Percentiles rank a stretch among this genome's conserved stretches.
phyloP scores from a whole-genome alignment of 2,888 invertebrate species.

The Neoascia interrupta region DNA sequence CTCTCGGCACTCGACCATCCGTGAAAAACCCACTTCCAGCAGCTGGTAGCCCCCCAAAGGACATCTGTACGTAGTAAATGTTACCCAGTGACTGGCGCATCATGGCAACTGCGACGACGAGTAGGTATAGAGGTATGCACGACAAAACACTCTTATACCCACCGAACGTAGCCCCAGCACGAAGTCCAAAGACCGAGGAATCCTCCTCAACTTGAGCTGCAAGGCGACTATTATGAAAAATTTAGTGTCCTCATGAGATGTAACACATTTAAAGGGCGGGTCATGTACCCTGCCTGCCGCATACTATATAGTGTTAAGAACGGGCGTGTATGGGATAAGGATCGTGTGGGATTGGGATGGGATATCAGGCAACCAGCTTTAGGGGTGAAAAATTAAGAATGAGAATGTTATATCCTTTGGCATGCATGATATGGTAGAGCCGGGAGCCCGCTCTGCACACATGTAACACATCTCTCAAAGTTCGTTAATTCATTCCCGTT shows the following conservation, averaged over 20 bases:
- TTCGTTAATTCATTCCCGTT: constrained; percentile 65
- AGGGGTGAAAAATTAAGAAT: too few species aligned
- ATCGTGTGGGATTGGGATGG: too few species aligned
- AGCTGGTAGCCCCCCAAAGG: constrained; percentile 18
- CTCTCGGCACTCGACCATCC: constrained; percentile 61
- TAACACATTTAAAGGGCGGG: constrained; percentile 62
- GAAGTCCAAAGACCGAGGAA: constrained; percentile 52
- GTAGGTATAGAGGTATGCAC: too few species aligned
- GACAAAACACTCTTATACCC: too few species aligned
- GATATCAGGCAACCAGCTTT: too few species aligned
- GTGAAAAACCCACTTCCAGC: constrained; percentile 40
- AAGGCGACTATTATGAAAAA: constrained; percentile 67
- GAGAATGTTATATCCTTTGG: constrained; percentile 44
- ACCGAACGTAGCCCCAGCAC: constrained; percentile 38
- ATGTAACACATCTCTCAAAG: too few species aligned
- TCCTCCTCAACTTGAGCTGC: constrained; percentile 60
- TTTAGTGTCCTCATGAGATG: constrained; percentile 64
- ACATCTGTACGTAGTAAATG: constrained; percentile 14
- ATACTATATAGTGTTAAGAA: constrained; percentile 13
- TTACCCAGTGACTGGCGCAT: constrained; percentile 32
- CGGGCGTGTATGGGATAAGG: neutral
- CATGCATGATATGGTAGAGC: too few species aligned
- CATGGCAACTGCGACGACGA: too few species aligned
- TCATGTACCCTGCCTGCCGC: constrained; percentile 39
- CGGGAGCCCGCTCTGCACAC: constrained; percentile 23